These are phyloP conservation scores for Drosophila nigrodunni DNA, from an alignment of 1,140 invertebrate species.

Conservation along the genomic window DNA sequence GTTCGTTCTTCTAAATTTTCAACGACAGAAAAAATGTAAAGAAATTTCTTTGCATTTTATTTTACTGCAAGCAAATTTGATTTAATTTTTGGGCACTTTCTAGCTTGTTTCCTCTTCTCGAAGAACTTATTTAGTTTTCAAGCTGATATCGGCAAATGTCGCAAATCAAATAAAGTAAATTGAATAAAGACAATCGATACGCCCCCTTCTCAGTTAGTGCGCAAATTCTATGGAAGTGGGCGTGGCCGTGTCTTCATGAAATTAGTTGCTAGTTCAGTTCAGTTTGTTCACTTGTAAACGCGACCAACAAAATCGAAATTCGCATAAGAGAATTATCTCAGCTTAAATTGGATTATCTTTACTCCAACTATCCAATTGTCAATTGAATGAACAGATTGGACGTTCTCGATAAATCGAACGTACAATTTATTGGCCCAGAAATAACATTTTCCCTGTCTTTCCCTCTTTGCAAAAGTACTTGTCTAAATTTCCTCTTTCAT, in stretches of 20 bases:
- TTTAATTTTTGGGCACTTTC: slow-evolving; percentile 67
- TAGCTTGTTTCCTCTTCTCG: not conserved
- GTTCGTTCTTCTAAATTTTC: not conserved
- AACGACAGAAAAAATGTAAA: slow-evolving; percentile 24
- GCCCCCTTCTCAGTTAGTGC: slow-evolving; percentile 25
- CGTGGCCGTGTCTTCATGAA: slow-evolving; percentile 54
- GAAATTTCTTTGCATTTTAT: slow-evolving; percentile 68
- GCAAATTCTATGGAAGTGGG: slow-evolving; percentile 34
- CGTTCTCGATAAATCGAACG: slow-evolving; percentile 67
- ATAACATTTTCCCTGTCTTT: not conserved
- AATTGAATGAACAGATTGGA: slow-evolving; percentile 78
- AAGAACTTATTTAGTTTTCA: slow-evolving; percentile 34
- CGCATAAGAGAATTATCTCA: slow-evolving; percentile 82
- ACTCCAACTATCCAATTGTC: slow-evolving; percentile 76
- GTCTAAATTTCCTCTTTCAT: slow-evolving; percentile 27
- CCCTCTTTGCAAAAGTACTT: slow-evolving; percentile 43
- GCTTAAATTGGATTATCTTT: slow-evolving; percentile 80
- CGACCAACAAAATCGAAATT: slow-evolving; percentile 66
- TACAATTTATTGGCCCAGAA: slow-evolving; percentile 56
- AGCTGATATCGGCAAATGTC: slow-evolving; percentile 75
- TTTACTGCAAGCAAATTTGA: slow-evolving; percentile 58
- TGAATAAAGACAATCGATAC: slow-evolving; percentile 79
- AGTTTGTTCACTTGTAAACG: slow-evolving; percentile 51
- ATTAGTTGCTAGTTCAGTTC: slow-evolving; percentile 68
- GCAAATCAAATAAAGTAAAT: slow-evolving; percentile 82